Base-by-base conservation (phyloP, 1,140 invertebrate species). In the Pseudoatta argentina region DNA sequence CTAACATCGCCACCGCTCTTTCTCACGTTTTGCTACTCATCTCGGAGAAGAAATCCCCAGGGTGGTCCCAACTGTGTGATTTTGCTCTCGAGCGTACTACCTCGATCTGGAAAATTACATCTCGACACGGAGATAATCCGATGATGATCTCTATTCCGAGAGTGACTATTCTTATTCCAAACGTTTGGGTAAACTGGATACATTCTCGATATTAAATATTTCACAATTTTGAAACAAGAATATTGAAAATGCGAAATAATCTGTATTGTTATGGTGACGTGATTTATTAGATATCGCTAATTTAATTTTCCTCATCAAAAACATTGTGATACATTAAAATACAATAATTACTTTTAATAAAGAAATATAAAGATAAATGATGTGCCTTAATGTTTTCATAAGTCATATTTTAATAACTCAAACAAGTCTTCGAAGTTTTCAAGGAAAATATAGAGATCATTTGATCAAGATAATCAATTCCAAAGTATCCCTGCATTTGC, bases 81-180 rank as follows among this genome's bases (percentile, higher is more conserved):
- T 66, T 67, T 82, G 21, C 4, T 39, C 39, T 57, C 53, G 39
- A 64, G 0, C 21, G 14, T 61, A 27, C 61, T 14, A 14, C 12
- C 21, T 21, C 30, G 39, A 3, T 6, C 6, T 48, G 21, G 48
- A 81, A 55, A 81, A 81, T 81, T 69, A 69, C 30, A 39, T 39
- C 63, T 30, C 63, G 12, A 71, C 67, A 44, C 57, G 73, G 55
- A 72, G 21, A 14, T 48, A 78, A 71, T 55, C 34, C 34, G 39
- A 10, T 44, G n/a, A 76, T 66, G n/a, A 76, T 66, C n/a, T 18
- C n/a, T 12, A 18, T 51, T 53, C 48, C 5, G 21, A 48, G 21
- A 48, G 48, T 77, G 82, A 86, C 82, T 86, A 89, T 51, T 76
- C 75, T 59, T 77, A 48, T 86, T 48, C 24, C 16, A n/a, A 64